Percentiles rank a stretch among this genome's conserved stretches.
These are phyloP conservation scores for Spatulosminthurus flaviceps DNA, from an alignment of 2,888 invertebrate genomes.

Conservation along the genomic window DNA sequence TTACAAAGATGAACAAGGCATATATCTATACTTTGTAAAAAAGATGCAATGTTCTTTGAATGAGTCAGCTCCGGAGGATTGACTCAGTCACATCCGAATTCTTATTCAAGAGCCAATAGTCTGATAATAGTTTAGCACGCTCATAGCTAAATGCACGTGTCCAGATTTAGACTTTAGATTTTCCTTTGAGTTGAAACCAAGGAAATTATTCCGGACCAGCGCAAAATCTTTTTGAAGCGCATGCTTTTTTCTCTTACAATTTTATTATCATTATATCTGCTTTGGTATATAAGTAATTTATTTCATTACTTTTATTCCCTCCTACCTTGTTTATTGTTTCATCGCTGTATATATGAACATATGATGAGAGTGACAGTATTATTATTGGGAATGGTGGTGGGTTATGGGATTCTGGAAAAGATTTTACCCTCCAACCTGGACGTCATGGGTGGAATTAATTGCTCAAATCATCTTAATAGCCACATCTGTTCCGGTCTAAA, in stretches of 20 bases:
- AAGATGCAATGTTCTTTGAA: conserved; percentile 30
- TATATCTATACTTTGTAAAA: conserved; percentile 23
- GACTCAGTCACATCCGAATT: too few species aligned
- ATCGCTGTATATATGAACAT: background rate
- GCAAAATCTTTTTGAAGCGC: conserved; percentile 39
- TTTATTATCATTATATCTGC: too few species aligned
- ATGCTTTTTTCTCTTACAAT: too few species aligned
- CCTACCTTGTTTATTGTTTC: conserved; percentile 31
- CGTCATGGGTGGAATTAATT: conserved; percentile 3
- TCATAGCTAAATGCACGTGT: conserved; percentile 48
- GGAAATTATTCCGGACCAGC: conserved; percentile 48
- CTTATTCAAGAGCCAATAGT: conserved; percentile 9
- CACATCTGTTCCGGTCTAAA: background rate
- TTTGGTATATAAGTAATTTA: too few species aligned
- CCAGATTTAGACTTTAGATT: conserved; percentile 51
- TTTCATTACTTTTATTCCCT: too few species aligned
- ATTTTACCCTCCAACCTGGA: background rate
- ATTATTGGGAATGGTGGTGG: background rate
- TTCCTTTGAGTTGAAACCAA: conserved; percentile 3
- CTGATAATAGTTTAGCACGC: too few species aligned
- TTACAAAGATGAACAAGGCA: background rate
- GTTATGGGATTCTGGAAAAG: background rate
- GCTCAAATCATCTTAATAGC: background rate
- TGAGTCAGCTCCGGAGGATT: conserved; percentile 43
- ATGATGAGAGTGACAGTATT: background rate